These are phyloP conservation scores for Myxocyprinus asiaticus DNA, from an alignment of 2,113 vertebrate species.

Conservation along the genomic window DNA sequence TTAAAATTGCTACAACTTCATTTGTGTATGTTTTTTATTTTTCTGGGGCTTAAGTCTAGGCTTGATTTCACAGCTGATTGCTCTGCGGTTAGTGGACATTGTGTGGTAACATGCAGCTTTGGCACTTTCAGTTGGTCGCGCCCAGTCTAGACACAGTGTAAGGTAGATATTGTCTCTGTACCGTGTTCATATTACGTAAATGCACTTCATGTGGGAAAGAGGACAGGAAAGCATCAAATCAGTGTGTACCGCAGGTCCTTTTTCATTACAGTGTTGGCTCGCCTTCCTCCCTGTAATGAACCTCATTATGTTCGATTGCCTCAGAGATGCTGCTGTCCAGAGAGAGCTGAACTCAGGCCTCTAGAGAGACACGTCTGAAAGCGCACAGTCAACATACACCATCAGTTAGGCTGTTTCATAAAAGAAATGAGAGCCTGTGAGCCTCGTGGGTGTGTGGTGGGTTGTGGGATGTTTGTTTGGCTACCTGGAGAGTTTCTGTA, in stretches of 20 bases:
- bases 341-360: conserved; percentile 18
- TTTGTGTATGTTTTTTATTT: too few relatives aligned
- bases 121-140: too few relatives aligned
- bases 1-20: too few relatives aligned
- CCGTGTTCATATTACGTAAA: conserved; percentile 1
- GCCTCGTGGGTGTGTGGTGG: background rate
- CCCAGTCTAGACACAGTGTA: background rate
- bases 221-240: too few relatives aligned
- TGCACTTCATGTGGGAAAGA: background rate
- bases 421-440: background rate
- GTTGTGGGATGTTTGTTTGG: conserved; percentile 25
- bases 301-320: conserved; percentile 49
- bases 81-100: too few relatives aligned
- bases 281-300: conserved; percentile 41
- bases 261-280: conserved; percentile 37
- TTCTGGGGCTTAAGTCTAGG: too few relatives aligned
- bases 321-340: conserved; percentile 26
- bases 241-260: background rate
- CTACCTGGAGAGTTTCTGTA: background rate
- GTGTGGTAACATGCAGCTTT: too few relatives aligned
- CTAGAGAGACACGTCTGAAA: background rate
- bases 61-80: too few relatives aligned
- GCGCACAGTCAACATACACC: background rate
- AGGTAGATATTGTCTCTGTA: background rate
- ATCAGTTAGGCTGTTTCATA: conserved; percentile 22